Percentiles rank a stretch among this genome's conserved stretches.
These are phyloP conservation scores for Platycheirus albimanus DNA, from an alignment of 2,888 invertebrate genomes.

Conservation along the genomic window DNA sequence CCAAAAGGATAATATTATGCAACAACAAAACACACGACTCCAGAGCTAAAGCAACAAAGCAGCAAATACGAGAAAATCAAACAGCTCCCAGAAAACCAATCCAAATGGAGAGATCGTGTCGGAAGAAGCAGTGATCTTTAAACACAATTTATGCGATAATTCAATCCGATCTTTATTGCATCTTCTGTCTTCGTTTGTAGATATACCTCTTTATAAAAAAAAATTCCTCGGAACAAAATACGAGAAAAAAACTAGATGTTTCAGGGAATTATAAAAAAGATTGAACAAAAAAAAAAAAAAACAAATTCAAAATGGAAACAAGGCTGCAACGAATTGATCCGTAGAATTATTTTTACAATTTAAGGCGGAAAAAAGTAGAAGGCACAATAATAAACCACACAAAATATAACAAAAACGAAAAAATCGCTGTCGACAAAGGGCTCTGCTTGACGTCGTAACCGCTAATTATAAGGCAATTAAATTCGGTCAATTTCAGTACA, in stretches of 20 bases:
- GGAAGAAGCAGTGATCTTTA: conserved; percentile 62
- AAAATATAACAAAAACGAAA: conserved; percentile 44
- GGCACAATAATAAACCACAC: conserved; percentile 28
- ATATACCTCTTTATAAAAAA: conserved; percentile 41
- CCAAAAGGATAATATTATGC: conserved; percentile 52
- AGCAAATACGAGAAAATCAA: conserved; percentile 20
- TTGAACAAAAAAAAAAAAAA: conserved; percentile 4
- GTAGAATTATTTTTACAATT: conserved; percentile 25
- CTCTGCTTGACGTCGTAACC: conserved; percentile 60
- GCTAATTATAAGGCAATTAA: conserved; percentile 71
- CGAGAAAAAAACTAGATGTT: conserved; percentile 19
- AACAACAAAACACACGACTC: conserved; percentile 41
- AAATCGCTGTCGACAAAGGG: conserved; percentile 44
- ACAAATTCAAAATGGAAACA: conserved; percentile 25
- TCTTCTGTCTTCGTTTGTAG: conserved; percentile 34
- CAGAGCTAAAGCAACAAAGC: neutral
- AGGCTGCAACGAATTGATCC: conserved; percentile 32
- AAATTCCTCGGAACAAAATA: too few relatives aligned
- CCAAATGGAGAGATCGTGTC: conserved; percentile 63
- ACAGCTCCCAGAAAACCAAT: conserved; percentile 33
- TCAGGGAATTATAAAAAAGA: conserved; percentile 26
- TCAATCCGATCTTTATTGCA: conserved; percentile 63
- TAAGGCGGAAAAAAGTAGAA: conserved; percentile 23
- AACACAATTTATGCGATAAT: conserved; percentile 67
- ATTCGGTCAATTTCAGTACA: conserved; percentile 46